These are phyloP conservation scores for Zapornia atra DNA, from an alignment of 2,113 vertebrate genomes.

Conservation along the genomic window DNA sequence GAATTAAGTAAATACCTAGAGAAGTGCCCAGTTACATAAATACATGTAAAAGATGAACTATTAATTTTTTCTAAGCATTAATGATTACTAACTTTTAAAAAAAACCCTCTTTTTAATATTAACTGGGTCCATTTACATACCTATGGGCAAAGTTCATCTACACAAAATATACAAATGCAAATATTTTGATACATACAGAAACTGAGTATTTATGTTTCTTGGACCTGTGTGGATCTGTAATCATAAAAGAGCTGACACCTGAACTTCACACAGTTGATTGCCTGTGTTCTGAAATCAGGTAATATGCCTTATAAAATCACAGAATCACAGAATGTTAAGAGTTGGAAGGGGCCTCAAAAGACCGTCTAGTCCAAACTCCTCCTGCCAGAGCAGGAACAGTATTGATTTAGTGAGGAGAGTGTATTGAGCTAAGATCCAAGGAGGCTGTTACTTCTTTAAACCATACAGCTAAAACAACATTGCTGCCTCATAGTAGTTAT, in stretches of 20 bases:
- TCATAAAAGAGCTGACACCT: background rate
- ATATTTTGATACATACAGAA: background rate
- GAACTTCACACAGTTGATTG: background rate
- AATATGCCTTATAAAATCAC: background rate
- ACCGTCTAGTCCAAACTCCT: too few relatives aligned
- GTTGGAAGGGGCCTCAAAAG: too few relatives aligned
- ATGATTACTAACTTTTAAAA: background rate
- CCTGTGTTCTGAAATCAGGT: background rate
- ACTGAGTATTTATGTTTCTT: rapidly evolving
- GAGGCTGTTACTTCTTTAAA: background rate
- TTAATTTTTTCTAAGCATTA: background rate
- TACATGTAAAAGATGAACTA: background rate
- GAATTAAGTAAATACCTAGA: background rate
- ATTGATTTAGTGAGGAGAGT: background rate
- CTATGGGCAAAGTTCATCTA: background rate
- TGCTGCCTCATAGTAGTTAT: background rate
- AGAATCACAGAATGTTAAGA: too few relatives aligned
- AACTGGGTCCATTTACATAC: background rate
- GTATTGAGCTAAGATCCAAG: background rate
- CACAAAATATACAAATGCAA: background rate
- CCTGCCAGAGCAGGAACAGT: background rate
- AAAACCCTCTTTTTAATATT: background rate
- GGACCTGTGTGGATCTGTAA: background rate
- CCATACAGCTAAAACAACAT: background rate
- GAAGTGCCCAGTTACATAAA: background rate